Conservation (phyloP, 2,113 vertebrate species). For the Syngnathus typhle region DNA sequence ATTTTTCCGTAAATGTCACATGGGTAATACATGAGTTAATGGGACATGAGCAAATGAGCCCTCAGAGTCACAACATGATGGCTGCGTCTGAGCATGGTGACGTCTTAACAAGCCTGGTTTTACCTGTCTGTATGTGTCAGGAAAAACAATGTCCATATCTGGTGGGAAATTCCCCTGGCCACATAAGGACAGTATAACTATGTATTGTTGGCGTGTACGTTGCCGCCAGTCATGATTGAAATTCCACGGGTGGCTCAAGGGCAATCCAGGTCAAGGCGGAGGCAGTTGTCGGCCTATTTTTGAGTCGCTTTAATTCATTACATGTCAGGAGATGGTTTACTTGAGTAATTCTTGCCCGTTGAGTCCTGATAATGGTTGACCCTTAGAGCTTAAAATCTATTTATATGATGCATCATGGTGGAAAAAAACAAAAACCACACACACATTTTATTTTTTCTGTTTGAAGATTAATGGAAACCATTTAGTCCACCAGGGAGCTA, state of each 20-base stretch:
- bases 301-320: background rate
- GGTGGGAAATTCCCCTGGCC: background rate
- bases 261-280: background rate
- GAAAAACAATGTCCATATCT: background rate
- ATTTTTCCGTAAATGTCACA: background rate
- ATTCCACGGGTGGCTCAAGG: constrained; percentile 12
- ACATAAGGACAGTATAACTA: background rate
- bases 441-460: background rate
- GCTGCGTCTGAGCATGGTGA: background rate
- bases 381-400: background rate
- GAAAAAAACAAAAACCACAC: background rate
- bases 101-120: background rate
- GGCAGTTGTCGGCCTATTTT: background rate
- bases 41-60: background rate
- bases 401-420: background rate
- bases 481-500: background rate
- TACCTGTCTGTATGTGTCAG: background rate
- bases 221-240: background rate
- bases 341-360: background rate
- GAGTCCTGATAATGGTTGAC: background rate
- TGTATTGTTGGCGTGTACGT: background rate
- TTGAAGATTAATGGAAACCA: background rate
- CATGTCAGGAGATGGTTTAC: background rate
- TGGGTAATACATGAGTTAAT: background rate
- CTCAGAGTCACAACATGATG: background rate